Evolutionary conservation across 2,113 vertebrate genomes (phyloP).

Genomic region (Talpa occidentalis): DNA sequence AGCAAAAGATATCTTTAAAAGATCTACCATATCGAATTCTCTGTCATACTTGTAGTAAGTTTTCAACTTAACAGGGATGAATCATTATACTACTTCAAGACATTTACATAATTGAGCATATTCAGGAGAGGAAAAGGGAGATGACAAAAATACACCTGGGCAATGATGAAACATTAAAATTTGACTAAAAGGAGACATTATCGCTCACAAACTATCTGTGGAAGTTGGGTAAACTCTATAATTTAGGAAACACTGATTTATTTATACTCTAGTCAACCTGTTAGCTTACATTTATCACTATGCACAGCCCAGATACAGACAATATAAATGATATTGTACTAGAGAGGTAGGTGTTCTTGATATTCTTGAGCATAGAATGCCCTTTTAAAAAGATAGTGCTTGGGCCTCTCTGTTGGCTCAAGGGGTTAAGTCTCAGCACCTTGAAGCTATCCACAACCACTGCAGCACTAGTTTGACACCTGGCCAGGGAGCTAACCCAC

Average conservation of each 20-base stretch:
- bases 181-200: neutral
- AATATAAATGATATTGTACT: neutral
- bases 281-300: neutral
- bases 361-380: neutral
- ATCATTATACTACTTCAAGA: neutral
- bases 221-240: neutral
- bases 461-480: too few species aligned
- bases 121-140: neutral
- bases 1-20: conserved; percentile 10
- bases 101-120: neutral
- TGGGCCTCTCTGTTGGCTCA: too few species aligned
- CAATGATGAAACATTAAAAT: neutral
- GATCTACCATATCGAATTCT: neutral
- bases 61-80: neutral
- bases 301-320: neutral
- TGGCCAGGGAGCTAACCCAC: too few species aligned
- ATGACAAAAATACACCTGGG: neutral
- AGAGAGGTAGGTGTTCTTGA: neutral
- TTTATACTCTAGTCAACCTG: neutral
- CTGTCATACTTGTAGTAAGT: neutral
- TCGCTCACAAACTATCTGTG: neutral
- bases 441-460: too few species aligned
- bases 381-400: neutral
- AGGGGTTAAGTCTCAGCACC: too few species aligned
- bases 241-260: neutral